These are phyloP conservation scores for Fabriciana adippe DNA, from an alignment of 2,888 invertebrate genomes.

Conservation along the genomic window DNA sequence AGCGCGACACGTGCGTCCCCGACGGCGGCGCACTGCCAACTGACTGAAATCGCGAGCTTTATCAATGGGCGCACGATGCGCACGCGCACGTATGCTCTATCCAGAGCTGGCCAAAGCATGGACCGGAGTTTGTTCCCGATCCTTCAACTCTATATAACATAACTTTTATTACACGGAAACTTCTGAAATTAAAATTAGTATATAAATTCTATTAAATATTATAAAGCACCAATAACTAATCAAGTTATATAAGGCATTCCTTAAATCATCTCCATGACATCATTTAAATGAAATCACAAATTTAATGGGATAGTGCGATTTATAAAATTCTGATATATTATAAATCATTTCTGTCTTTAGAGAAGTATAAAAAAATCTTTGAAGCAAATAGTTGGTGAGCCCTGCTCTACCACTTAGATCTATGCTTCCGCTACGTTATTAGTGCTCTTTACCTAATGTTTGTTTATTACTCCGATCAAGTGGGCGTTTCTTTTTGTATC, in stretches of 20 bases:
- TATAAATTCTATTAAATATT: no score
- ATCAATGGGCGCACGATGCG: constrained; percentile 62
- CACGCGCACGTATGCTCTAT: constrained; percentile 62
- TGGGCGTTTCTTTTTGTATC: constrained; percentile 42
- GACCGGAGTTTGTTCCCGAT: neutral
- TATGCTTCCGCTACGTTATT: constrained; percentile 73
- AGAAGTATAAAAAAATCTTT: neutral
- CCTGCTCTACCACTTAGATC: constrained; percentile 64
- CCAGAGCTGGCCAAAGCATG: constrained; percentile 10
- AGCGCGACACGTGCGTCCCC: constrained; percentile 53
- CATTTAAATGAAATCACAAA: no score
- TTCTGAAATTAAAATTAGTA: no score
- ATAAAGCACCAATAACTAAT: no score
- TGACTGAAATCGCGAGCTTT: constrained; percentile 73
- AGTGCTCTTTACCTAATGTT: constrained; percentile 64
- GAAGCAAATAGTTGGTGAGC: constrained; percentile 6
- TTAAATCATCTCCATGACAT: no score
- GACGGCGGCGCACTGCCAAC: constrained; percentile 68
- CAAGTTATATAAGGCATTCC: no score
- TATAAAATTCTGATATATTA: no score
- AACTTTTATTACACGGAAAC: no score
- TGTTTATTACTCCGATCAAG: constrained; percentile 57
- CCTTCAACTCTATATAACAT: no score
- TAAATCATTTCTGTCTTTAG: neutral
- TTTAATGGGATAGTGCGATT: no score